Conservation (phyloP, 23 tunicate genomes). For the Botrylloides violaceus region DNA sequence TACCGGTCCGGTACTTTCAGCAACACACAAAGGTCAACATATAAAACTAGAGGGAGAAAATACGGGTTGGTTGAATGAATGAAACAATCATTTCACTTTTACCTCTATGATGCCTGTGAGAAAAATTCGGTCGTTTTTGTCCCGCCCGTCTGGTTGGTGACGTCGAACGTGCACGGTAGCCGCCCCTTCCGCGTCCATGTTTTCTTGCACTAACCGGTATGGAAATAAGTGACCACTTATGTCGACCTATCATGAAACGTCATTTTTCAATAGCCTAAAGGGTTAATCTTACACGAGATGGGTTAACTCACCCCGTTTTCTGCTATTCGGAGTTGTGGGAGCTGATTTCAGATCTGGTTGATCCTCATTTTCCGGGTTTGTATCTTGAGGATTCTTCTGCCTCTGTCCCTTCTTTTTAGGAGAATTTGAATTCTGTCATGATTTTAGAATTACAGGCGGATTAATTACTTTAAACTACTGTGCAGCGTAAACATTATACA, state of each 20-base stretch:
- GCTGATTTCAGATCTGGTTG: slow-evolving; percentile 26
- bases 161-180: slow-evolving; percentile 32
- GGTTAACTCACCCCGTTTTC: slow-evolving; percentile 56
- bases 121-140: slow-evolving; percentile 4
- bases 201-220: slow-evolving; percentile 51
- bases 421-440: not conserved
- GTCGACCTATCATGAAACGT: slow-evolving; percentile 45
- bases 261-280: not conserved
- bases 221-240: slow-evolving; percentile 63
- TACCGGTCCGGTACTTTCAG: no score
- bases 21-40: no score
- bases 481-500: no score
- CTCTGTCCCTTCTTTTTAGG: not conserved
- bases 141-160: slow-evolving; percentile 33
- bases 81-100: not conserved
- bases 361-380: slow-evolving; percentile 50
- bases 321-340: slow-evolving; percentile 76
- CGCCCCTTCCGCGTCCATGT: slow-evolving; percentile 27
- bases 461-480: no score
- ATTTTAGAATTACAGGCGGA: not conserved
- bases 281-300: not conserved
- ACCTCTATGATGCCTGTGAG: slow-evolving; percentile 14
- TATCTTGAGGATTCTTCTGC: slow-evolving; percentile 25
- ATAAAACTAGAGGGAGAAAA: no score
- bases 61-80: no score